Evolutionary conservation across 2,888 invertebrate species (phyloP), one percentile per base, ranked within the genome.

Genomic region (Chironomus tentans): DNA sequence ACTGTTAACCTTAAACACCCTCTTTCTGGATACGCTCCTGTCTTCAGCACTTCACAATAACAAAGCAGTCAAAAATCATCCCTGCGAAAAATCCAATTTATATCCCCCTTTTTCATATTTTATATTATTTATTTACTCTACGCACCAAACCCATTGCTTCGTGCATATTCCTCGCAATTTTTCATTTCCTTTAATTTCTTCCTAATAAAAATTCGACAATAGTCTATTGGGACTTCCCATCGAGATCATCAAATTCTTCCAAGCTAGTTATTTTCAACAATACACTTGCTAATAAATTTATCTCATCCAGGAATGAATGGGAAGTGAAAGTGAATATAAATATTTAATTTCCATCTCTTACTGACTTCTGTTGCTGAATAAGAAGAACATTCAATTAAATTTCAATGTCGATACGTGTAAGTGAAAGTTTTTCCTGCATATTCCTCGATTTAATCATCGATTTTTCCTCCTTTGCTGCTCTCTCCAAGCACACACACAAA

Each of bases 221-320:
- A 21, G 47, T 47, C 70, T 38, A 18, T 47, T 38, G 70, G 70
- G 46, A 70, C 12, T 70, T 47, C 22, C 38, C 38, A 70, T 56
- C 56, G 18, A 70, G 47, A 70, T 70, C 70, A 70, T 70, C 70
- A 70, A 70, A 70, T 70, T 47, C 47, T 70, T 70, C 47, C 70
- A 47, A 48, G 70, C 46, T 18, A 46, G 46, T 21, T 70, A 70
- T n/a, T 56, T 56, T 18, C n/a, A 7, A 56, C 56, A 56, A 56
- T 56, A 56, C 56, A 56, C 38, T 38, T 38, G 38, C 38, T 38
- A 38, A 38, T 38, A 38, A 38, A 38, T 38, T 38, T 10, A 38
- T 38, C 38, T n/a, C 56, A 56, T 18, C n/a, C 56, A 56, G 56
- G 15, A 38, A 38, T 38, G 6, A 56, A 56, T 56, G 56, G 56